Percentiles rank a stretch among this genome's conserved stretches.
Evolutionary conservation across 2,113 vertebrate genomes (phyloP).

Genomic region (Ceyx cyanopectus): DNA sequence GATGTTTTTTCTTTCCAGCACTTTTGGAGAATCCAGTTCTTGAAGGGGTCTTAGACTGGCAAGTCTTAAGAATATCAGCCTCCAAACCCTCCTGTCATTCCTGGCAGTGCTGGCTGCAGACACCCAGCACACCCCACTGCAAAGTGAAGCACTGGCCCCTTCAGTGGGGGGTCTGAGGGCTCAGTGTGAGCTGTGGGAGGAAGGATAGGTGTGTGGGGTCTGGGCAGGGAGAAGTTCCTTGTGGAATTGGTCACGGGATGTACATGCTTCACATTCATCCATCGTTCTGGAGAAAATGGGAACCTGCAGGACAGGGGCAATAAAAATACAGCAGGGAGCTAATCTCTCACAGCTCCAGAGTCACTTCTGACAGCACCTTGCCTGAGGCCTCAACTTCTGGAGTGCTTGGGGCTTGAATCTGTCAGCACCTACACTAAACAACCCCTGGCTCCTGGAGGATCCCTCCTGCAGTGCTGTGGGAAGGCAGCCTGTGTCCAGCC

Average conservation of each 20-base stretch:
- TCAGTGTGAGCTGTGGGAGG: too few relatives aligned
- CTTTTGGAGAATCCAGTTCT: background rate
- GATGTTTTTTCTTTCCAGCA: background rate
- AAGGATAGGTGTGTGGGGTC: background rate
- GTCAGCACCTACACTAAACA: background rate
- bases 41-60: background rate
- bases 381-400: background rate
- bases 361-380: background rate
- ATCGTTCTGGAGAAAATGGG: background rate
- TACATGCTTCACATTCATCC: background rate
- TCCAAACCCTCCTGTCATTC: background rate
- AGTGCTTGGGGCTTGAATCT: background rate
- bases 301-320: background rate
- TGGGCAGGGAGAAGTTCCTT: background rate
- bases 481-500: background rate
- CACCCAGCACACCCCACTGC: accelerated
- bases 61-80: background rate
- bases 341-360: background rate
- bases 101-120: background rate
- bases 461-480: background rate
- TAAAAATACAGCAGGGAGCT: background rate
- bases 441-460: background rate
- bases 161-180: accelerated
- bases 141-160: background rate
- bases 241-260: background rate